phyloP scores from a whole-genome alignment of 2,113 vertebrate genomes.

The Scytalopus superciliaris region DNA sequence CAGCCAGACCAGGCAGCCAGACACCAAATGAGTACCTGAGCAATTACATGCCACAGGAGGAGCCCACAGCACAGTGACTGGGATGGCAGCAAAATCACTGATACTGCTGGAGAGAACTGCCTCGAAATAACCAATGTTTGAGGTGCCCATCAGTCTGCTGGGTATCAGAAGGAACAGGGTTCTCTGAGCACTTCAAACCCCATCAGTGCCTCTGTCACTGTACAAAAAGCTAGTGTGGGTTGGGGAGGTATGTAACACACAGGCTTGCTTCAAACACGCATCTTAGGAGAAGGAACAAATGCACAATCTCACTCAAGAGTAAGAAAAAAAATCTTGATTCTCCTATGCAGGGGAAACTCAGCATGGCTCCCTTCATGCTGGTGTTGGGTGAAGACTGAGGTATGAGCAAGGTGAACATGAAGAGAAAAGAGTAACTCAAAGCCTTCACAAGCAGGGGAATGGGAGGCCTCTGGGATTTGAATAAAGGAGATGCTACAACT shows the following conservation, averaged over 20 bases:
- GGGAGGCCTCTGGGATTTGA: background rate
- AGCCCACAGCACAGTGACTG: background rate
- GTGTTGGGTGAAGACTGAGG: constrained; percentile 22
- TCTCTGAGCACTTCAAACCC: background rate
- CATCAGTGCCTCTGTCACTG: background rate
- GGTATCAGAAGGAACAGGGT: background rate
- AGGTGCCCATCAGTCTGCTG: background rate
- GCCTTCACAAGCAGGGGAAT: constrained; percentile 21
- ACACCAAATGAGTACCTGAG: background rate
- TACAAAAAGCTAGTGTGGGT: background rate
- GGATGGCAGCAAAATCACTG: background rate
- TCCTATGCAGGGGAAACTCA: background rate
- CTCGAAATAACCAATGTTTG: background rate
- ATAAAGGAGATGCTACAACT: background rate
- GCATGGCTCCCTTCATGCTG: background rate
- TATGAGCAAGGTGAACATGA: constrained; percentile 40
- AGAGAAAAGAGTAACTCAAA: constrained; percentile 48
- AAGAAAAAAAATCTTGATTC: background rate
- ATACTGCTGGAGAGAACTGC: background rate
- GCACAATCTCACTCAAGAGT: background rate
- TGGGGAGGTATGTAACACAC: background rate
- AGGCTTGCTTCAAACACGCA: background rate
- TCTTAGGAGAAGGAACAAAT: background rate
- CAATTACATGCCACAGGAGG: background rate
- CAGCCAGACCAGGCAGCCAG: background rate